phyloP scores from a whole-genome alignment of 2,797 vertebrate species.

The Sebastes dallii region DNA sequence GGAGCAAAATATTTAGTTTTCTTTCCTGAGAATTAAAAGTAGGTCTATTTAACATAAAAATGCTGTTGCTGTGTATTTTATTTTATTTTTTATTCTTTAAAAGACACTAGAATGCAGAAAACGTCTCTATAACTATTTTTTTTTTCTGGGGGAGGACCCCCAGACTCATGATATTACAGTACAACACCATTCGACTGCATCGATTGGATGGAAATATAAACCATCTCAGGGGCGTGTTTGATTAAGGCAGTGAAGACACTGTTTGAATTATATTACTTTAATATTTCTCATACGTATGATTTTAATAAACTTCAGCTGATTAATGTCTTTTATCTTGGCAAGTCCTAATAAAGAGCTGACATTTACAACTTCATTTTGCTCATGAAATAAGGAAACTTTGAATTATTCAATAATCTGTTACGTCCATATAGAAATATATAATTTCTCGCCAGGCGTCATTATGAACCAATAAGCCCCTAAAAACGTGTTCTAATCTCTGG shows the following conservation, averaged over 20 bases:
- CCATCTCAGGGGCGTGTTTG: neutral
- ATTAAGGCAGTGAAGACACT: neutral
- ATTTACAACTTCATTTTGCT: neutral
- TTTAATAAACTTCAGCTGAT: neutral
- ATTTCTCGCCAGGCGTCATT: neutral
- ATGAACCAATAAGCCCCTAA: slow-evolving; percentile 5
- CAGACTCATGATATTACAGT: neutral
- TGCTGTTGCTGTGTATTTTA: too few relatives aligned
- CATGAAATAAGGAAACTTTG: neutral
- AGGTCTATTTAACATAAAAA: too few relatives aligned
- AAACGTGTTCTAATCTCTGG: slow-evolving; percentile 44
- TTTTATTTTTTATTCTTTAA: too few relatives aligned
- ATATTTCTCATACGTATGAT: neutral
- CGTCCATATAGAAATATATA: neutral
- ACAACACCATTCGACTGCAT: neutral
- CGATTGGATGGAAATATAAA: neutral
- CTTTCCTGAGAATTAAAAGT: too few relatives aligned
- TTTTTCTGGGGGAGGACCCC: too few relatives aligned
- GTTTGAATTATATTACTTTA: neutral
- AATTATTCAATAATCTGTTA: neutral
- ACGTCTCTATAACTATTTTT: too few relatives aligned
- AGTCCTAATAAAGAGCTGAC: neutral
- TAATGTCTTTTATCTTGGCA: neutral
- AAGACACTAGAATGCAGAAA: too few relatives aligned
- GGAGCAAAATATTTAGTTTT: too few relatives aligned